Evolutionary conservation across 2,888 invertebrate species (phyloP).

Genomic region (Odontocerum albicorne): DNA sequence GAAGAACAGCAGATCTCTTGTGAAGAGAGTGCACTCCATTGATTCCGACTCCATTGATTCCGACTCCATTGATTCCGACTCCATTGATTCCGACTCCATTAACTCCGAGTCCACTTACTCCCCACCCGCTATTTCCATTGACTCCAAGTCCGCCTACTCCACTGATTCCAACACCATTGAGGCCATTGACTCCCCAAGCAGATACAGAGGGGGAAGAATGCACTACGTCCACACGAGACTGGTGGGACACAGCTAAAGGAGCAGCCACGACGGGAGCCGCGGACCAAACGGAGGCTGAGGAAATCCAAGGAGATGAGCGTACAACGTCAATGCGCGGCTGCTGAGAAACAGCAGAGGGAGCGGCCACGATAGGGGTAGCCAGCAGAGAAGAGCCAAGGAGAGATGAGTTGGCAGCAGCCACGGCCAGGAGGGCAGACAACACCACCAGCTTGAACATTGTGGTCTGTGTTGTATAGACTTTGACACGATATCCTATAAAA

Average conservation of each 20-base stretch:
- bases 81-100: too few species aligned
- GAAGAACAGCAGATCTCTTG: slow-evolving; percentile 25
- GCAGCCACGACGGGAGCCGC: slow-evolving; percentile 34
- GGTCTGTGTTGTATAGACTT: slow-evolving; percentile 48
- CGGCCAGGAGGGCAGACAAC: slow-evolving; percentile 61
- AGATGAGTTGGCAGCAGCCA: slow-evolving; percentile 59
- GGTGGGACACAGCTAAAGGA: slow-evolving; percentile 44
- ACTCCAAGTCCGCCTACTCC: slow-evolving; percentile 53
- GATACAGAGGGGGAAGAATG: slow-evolving; percentile 41
- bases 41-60: slow-evolving; percentile 49
- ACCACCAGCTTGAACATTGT: slow-evolving; percentile 60
- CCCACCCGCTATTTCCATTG: slow-evolving; percentile 54
- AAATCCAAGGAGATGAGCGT: too few species aligned
- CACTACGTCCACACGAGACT: slow-evolving; percentile 47
- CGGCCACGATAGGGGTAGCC: slow-evolving; percentile 31
- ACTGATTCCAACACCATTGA: slow-evolving; percentile 45
- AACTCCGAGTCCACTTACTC: slow-evolving; percentile 54
- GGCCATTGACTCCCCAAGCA: slow-evolving; percentile 40
- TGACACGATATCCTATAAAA: slow-evolving; percentile 30
- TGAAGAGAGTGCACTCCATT: slow-evolving; percentile 39
- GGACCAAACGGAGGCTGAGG: slow-evolving; percentile 44
- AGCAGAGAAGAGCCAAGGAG: slow-evolving; percentile 39
- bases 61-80: slow-evolving; percentile 54
- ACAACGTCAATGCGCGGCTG: slow-evolving; percentile 46
- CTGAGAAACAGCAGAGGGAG: slow-evolving; percentile 44